phyloP scores from a whole-genome alignment of 2,113 vertebrate genomes.

The Melanerpes formicivorus region DNA sequence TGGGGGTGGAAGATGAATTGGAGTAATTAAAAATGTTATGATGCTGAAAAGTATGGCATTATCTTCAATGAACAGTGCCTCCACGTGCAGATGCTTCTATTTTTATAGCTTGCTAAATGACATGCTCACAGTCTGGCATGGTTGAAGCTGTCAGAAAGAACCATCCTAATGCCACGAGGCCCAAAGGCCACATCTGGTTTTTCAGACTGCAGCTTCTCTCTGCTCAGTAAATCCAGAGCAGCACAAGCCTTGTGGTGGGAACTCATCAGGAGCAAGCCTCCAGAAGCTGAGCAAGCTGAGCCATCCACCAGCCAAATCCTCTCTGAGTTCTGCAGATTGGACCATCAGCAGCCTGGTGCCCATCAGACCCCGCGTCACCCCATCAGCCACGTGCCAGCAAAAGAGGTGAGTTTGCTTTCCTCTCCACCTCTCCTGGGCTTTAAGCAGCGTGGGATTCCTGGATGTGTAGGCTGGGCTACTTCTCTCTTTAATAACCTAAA shows the following conservation, averaged over 20 bases:
- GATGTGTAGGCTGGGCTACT: background rate
- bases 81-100: background rate
- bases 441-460: background rate
- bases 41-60: background rate
- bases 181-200: background rate
- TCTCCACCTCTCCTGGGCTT: background rate
- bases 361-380: background rate
- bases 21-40: background rate
- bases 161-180: background rate
- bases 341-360: background rate
- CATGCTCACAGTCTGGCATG: background rate
- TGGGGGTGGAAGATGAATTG: constrained; percentile 1
- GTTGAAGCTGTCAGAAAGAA: constrained; percentile 2
- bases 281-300: background rate
- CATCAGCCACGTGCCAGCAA: background rate
- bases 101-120: constrained; percentile 32
- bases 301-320: background rate
- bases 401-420: rapidly evolving
- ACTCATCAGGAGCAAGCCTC: background rate
- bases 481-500: background rate
- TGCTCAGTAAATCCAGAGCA: background rate
- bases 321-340: rapidly evolving
- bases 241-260: background rate
- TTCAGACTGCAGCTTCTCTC: background rate
- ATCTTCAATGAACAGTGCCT: background rate